Evolutionary conservation across 2,797 vertebrate genomes (phyloP), one percentile per base, ranked within the genome.

Genomic region (Muscicapa striata): DNA sequence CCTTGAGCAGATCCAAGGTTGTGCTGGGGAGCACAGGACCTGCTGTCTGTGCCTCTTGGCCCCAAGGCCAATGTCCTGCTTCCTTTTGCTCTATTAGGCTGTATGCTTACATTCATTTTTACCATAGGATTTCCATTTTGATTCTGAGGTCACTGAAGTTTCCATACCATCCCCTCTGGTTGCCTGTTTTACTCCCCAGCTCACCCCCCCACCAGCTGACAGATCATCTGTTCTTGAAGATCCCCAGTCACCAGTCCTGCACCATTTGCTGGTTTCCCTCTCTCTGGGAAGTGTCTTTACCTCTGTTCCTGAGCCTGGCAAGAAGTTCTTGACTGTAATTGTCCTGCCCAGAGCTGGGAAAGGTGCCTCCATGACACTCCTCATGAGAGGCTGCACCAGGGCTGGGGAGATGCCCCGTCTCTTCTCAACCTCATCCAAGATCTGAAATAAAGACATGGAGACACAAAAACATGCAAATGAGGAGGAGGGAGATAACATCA

Each of bases 331-430:
- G 96, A 99, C 98, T 27, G 98, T 97, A 95, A 99, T 99, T 2
- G 99, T 99, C 79, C 98, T 98, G 46, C 99, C 99, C 72, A 99
- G 98, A 76, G 99, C 99, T 27, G 99, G 99, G 94, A 99, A 99
- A 9, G 99, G 99, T 84, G 99, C 99, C 94, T 99, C 99, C 99
- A 99, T 99, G 89, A 99, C 98, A 61, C 99, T 99, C 94, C 99
- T 98, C 99, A 99, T 99, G 83, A 99, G 99, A 38, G 99, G 99
- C 97, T 99, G 99, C 58, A 99, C 99, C 95, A 99, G 97, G 32
- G 99, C 99, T 1, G 99, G 99, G 4, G 99, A 99, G 96, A 99
- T 99, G 34, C 98, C 98, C 40, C 99, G 98, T 83, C 99, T 98
- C 96, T 99, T 99, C 96, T 99, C 99, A 84, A 99, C 99, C 92